Conservation (phyloP, 2,888 invertebrate species). For the Cactoblastis cactorum region DNA sequence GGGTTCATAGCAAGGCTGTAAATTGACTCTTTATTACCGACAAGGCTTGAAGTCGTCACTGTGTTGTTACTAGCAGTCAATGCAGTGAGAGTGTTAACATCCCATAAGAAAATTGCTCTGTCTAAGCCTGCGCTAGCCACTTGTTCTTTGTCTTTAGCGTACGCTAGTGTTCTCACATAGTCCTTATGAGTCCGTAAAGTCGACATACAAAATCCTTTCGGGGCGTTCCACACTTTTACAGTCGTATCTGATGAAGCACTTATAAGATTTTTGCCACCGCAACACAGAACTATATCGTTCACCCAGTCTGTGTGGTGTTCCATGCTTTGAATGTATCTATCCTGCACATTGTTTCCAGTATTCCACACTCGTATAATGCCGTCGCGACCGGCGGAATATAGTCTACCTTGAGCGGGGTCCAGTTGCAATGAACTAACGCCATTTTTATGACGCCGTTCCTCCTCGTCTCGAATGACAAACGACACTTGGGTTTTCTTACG, state of each 20-base stretch:
- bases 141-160: slow-evolving; percentile 97
- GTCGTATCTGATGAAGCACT: slow-evolving; percentile 99
- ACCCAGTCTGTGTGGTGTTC: slow-evolving; percentile 99
- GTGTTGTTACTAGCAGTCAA: slow-evolving; percentile 99
- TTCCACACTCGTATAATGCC: slow-evolving; percentile 97
- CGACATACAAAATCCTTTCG: slow-evolving; percentile 99
- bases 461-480: slow-evolving; percentile 97
- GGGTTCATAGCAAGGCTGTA: slow-evolving; percentile 99
- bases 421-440: slow-evolving; percentile 97
- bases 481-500: slow-evolving; percentile 90
- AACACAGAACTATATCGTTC: slow-evolving; percentile 98
- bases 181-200: slow-evolving; percentile 98
- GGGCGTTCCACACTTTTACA: slow-evolving; percentile 99
- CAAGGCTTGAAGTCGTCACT: slow-evolving; percentile 97
- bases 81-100: slow-evolving; percentile 98
- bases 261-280: slow-evolving; percentile 97
- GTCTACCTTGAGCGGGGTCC: slow-evolving; percentile 90
- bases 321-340: slow-evolving; percentile 94
- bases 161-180: slow-evolving; percentile 98
- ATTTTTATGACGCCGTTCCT: slow-evolving; percentile 95
- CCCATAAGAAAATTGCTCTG: slow-evolving; percentile 98
- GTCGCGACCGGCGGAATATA: slow-evolving; percentile 98
- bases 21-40: slow-evolving; percentile 98
- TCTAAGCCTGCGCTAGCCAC: slow-evolving; percentile 98
- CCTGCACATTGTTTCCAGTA: slow-evolving; percentile 77